Evolutionary conservation across 2,797 vertebrate genomes (phyloP), one percentile per base, ranked within the genome.

Genomic region (Aythya fuligula): DNA sequence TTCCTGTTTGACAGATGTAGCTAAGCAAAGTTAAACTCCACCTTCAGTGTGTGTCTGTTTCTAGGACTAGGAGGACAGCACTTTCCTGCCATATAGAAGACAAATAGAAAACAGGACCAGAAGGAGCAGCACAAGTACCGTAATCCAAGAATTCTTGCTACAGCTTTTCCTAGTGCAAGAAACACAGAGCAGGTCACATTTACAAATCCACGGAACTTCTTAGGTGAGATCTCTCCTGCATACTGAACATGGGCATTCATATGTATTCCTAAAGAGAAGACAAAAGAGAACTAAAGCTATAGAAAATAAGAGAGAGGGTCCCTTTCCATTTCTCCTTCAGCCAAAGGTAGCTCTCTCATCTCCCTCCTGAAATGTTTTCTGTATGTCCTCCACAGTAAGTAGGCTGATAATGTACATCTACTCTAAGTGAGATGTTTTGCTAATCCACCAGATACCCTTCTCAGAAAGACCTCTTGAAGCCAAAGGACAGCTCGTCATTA

Each of bases 201-300:
- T 79, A 98, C 93, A 3, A 99, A 98, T 19, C 99, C 99, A 85
- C 98, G 97, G 13, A 99, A 85, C 93, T 98, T 98, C 97, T 98
- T 99, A 3, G 99, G 99, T 30, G 99, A 98, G 66, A 98, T 98
- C 97, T 99, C 99, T 92, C 98, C 98, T 92, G 99, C 98, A 93
- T 99, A 99, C 98, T 99, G 99, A 66, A 98, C 96, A 22, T 99
- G 99, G 36, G 98, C 96, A 53, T 45, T 95, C 47, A 94, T 19
- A 9, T 87, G 54, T 43, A 96, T 53, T 83, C 97, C 96, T 97
- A 85, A 32, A 17, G 66, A 89, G 39, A 39, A 85, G 36, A 90
- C 21, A 78, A 3, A 10, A 71, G 36, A 89, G 45, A 71, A 20
- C 20, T 94, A 57, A 62, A 91, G 51, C 54, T 66, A 20, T 10